These are phyloP conservation scores for Pheosia tremula DNA, from an alignment of 2,888 invertebrate species.

Conservation along the genomic window DNA sequence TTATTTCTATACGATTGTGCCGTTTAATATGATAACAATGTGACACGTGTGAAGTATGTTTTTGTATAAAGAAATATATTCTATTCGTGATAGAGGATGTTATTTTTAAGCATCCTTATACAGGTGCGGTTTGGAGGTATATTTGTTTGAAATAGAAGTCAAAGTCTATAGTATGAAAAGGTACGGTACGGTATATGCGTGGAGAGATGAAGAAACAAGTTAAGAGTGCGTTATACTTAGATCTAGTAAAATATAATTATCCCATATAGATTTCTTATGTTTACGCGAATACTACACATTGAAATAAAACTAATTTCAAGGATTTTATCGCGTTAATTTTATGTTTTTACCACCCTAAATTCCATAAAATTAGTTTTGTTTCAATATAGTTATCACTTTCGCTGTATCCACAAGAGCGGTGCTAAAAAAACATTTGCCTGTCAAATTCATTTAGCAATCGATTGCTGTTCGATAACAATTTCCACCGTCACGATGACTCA, in stretches of 20 bases:
- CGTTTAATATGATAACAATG: slow-evolving; percentile 5
- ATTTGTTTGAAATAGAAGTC: too few relatives aligned
- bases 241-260: too few relatives aligned
- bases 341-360: too few relatives aligned
- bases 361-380: too few relatives aligned
- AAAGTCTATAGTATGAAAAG: too few relatives aligned
- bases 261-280: too few relatives aligned
- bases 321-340: too few relatives aligned
- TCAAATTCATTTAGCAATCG: neutral
- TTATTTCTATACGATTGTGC: slow-evolving; percentile 10
- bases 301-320: too few relatives aligned
- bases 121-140: neutral
- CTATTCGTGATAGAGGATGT: neutral
- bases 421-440: neutral
- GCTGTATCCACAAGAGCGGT: neutral
- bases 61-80: slow-evolving; percentile 2
- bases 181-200: too few relatives aligned
- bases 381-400: neutral
- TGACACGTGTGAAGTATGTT: slow-evolving; percentile 6
- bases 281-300: too few relatives aligned
- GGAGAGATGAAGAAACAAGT: too few relatives aligned
- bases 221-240: too few relatives aligned
- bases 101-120: neutral
- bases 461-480: neutral
- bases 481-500: slow-evolving; percentile 1